Conservation (phyloP, 30 jellyfish, hydroid and myxozoan genomes). For the Morbakka virulenta region DNA sequence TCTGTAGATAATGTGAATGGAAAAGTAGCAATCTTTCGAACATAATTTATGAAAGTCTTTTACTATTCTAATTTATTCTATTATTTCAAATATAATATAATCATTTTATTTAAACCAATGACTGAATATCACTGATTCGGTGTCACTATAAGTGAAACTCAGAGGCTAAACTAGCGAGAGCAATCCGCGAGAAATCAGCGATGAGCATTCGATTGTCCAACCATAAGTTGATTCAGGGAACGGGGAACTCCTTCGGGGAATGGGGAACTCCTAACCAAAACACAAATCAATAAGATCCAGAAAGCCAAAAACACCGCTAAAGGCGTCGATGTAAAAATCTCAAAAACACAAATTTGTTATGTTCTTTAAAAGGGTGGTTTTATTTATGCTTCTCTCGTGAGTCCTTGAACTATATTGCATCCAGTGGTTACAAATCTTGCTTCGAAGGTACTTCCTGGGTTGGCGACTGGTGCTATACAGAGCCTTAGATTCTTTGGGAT, state of each 20-base stretch:
- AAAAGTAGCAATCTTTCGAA: background rate
- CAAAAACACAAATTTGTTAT: constrained; percentile 30
- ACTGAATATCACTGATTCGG: too few species aligned
- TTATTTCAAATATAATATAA: constrained; percentile 1
- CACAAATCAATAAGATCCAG: too few species aligned
- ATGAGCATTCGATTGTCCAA: constrained; percentile 15
- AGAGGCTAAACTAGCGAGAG: constrained; percentile 40
- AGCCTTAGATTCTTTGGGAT: too few species aligned
- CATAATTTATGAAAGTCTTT: background rate
- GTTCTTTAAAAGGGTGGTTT: constrained; percentile 37
- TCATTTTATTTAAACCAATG: constrained; percentile 8
- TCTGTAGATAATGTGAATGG: constrained; percentile 2
- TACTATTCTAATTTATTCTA: background rate
- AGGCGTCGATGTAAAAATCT: too few species aligned
- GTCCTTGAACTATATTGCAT: constrained; percentile 2
- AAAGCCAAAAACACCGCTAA: too few species aligned
- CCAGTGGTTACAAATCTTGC: constrained; percentile 11
- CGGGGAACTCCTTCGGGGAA: constrained; percentile 26
- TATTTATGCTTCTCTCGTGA: constrained; percentile 24
- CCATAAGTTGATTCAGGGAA: constrained; percentile 6
- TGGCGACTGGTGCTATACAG: too few species aligned
- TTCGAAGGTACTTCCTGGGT: too few species aligned
- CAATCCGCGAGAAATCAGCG: constrained; percentile 26
- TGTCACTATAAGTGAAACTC: constrained; percentile 4
- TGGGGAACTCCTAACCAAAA: constrained; percentile 7